These are phyloP conservation scores for Drosophila gaucha DNA, from an alignment of 2,888 invertebrate genomes.

Conservation along the genomic window DNA sequence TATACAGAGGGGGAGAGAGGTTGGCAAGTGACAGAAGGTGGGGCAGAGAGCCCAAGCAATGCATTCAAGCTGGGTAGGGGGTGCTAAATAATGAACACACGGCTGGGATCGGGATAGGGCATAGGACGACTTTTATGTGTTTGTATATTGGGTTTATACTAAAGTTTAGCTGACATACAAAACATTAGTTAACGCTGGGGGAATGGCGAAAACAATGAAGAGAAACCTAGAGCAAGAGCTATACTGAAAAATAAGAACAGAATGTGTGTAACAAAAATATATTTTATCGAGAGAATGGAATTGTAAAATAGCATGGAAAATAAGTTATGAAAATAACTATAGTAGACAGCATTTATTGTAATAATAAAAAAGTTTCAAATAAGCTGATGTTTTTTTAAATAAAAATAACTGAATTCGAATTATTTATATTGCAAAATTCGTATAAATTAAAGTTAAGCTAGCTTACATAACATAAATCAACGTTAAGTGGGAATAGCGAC, in stretches of 20 bases:
- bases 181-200: conserved; percentile 29
- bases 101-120: not conserved
- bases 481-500: too few relatives aligned
- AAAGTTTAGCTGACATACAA: conserved; percentile 27
- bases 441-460: too few relatives aligned
- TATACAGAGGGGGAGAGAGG: not conserved
- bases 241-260: not conserved
- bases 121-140: conserved; percentile 12
- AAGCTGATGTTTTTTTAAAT: too few relatives aligned
- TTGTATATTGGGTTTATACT: conserved; percentile 28
- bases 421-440: too few relatives aligned
- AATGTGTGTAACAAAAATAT: too few relatives aligned
- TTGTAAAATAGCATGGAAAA: too few relatives aligned
- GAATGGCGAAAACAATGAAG: not conserved
- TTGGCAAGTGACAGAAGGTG: conserved; percentile 18
- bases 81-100: conserved; percentile 33
- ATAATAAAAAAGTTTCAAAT: too few relatives aligned
- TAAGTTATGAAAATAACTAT: too few relatives aligned
- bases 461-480: too few relatives aligned
- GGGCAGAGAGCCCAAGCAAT: conserved; percentile 4
- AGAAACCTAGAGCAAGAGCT: not conserved
- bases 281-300: too few relatives aligned
- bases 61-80: not conserved
- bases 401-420: too few relatives aligned
- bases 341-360: too few relatives aligned